These are phyloP conservation scores for Circaetus gallicus DNA, from an alignment of 2,113 vertebrate species.

Conservation along the genomic window DNA sequence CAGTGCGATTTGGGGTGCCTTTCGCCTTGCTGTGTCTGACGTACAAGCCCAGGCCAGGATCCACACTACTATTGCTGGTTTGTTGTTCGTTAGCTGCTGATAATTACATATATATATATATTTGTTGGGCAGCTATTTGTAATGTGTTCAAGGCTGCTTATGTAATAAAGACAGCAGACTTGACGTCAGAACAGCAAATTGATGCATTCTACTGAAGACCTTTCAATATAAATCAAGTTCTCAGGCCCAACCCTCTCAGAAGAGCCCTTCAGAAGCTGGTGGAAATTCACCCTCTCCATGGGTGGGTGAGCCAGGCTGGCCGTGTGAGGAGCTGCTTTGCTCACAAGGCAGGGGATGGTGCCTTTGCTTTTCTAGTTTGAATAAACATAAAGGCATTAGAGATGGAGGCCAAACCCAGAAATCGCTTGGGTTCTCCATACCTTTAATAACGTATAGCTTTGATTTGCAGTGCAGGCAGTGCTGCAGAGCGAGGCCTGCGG, in stretches of 20 bases:
- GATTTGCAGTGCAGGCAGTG: neutral
- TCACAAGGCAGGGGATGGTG: neutral
- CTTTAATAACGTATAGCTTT: too few relatives aligned
- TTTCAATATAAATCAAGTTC: neutral
- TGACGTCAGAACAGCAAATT: neutral
- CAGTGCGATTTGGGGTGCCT: neutral
- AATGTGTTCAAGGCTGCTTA: neutral
- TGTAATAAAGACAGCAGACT: neutral
- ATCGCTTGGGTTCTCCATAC: neutral
- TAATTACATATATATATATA: too few relatives aligned
- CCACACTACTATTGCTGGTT: neutral
- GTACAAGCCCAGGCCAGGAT: neutral
- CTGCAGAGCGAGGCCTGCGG: too few relatives aligned
- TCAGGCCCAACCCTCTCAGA: neutral
- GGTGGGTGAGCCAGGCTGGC: neutral
- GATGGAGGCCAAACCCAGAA: neutral
- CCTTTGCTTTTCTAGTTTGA: neutral
- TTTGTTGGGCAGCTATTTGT: neutral
- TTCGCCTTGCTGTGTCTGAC: accelerated
- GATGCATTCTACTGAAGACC: neutral
- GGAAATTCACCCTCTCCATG: neutral
- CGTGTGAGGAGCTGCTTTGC: neutral
- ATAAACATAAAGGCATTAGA: neutral
- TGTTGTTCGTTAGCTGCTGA: neutral
- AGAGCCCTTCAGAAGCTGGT: neutral